Base-by-base conservation (phyloP, 2,888 invertebrate species). In the Thymelicus lineola region DNA sequence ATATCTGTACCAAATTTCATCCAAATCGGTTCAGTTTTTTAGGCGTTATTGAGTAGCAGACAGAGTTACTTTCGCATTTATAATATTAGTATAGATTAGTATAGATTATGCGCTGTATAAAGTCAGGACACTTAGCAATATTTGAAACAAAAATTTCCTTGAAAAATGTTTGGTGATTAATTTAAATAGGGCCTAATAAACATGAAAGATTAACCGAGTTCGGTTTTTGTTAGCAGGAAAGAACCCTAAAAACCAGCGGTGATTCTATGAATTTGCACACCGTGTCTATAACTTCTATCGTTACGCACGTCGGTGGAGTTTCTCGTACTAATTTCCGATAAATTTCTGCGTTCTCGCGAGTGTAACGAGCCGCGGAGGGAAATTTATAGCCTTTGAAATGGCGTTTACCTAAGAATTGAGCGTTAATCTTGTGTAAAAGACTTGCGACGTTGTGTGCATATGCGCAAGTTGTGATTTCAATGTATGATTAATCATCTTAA, bases 401-500 rank as follows among this genome's bases (percentile, higher is more conserved):
- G 83, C 88, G 83, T 88, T 89, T 87, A 89, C 90, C 87, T 91
- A 87, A 85, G 89, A 90, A 90, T 89, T 86, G 88, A 84, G 90
- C 88, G 90, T 90, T 91, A 91, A 92, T 91, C 90, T 91, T 89
- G 88, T 89, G 90, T 91, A 86, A 91, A 90, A 87, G 87, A 83
- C 83, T 86, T 84, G 80, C 81, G 82, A 81, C 79, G 77, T 74
- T 77, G 65, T 72, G 72, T 68, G 74, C 78, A 80, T 80, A 85
- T 84, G 85, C 80, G 80, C 74, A 80, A 75, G 78, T 80, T 79
- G 79, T 76, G 80, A 84, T 83, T 82, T 79, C 77, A 77, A 78
- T 78, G 75, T 77, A 73, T 74, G 72, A 72, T 71, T 74, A 71
- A 73, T 61, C 50, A 62, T 58, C 53, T 28, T 15, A 14, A 10